Evolutionary conservation across 2,888 invertebrate species (phyloP).

Genomic region (Crocallis elinguaria): DNA sequence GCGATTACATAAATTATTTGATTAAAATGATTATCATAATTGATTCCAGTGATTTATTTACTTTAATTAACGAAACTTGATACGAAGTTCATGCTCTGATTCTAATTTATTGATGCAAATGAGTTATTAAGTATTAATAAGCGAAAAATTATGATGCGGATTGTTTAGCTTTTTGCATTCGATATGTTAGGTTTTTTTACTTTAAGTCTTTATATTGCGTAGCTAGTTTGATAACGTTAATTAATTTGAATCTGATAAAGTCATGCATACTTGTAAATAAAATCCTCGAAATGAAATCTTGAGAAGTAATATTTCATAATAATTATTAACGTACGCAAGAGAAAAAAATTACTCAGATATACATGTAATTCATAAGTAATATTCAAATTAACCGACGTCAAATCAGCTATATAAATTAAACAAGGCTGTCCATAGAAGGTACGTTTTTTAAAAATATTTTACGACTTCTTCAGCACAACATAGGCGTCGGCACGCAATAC

Average conservation of each 20-base stretch:
- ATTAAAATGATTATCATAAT: constrained; percentile 17
- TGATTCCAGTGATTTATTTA: constrained; percentile 17
- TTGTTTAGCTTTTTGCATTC: not conserved
- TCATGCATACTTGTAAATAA: too few relatives aligned
- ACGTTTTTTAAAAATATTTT: too few relatives aligned
- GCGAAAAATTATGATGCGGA: not conserved
- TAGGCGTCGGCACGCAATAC: constrained; percentile 3
- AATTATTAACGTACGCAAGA: too few relatives aligned
- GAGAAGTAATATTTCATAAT: too few relatives aligned
- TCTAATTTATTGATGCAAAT: constrained; percentile 19
- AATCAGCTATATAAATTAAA: too few relatives aligned
- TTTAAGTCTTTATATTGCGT: not conserved
- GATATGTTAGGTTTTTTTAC: not conserved
- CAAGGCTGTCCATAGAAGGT: too few relatives aligned
- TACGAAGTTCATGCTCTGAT: constrained; percentile 11
- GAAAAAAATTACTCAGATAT: too few relatives aligned
- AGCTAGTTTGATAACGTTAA: too few relatives aligned
- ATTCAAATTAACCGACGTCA: too few relatives aligned
- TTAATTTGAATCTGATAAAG: too few relatives aligned
- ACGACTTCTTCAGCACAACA: not conserved
- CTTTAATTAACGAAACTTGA: constrained; percentile 15
- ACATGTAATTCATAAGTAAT: too few relatives aligned
- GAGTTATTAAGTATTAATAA: constrained; percentile 2
- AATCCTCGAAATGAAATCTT: too few relatives aligned
- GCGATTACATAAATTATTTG: constrained; percentile 10